A percentile compares a stretch with the other conserved stretches of the same genome.
Conservation (phyloP, 2,113 vertebrate genomes). For the Malurus alboscapulatus region DNA sequence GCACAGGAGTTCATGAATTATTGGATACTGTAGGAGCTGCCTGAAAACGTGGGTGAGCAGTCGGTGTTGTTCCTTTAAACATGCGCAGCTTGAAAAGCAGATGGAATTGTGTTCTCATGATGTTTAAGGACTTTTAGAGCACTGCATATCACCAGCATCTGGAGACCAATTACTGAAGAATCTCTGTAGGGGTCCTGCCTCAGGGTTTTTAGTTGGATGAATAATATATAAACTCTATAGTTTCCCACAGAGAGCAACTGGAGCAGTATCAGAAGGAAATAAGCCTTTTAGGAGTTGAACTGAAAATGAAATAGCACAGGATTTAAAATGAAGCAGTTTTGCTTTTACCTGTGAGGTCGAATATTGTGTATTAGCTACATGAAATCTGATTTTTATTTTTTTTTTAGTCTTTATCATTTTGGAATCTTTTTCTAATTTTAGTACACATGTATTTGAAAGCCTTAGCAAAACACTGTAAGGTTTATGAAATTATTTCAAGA, state of each 20-base stretch:
- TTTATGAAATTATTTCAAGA: neutral
- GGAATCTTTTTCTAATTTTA: neutral
- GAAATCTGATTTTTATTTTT: neutral
- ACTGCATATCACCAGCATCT: conserved; percentile 61
- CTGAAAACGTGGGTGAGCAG: conserved; percentile 28
- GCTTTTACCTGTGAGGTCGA: conserved; percentile 14
- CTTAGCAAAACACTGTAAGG: neutral
- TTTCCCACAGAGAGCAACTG: conserved; percentile 66
- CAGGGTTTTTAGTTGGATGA: conserved; percentile 74
- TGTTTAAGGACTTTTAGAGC: conserved; percentile 69
- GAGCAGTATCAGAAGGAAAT: conserved; percentile 64
- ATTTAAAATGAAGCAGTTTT: conserved; percentile 43
- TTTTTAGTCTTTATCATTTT: neutral
- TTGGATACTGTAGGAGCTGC: neutral
- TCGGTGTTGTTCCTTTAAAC: conserved; percentile 38
- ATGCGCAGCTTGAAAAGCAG: conserved; percentile 56
- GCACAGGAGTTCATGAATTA: conserved; percentile 24
- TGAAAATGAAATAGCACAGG: conserved; percentile 53
- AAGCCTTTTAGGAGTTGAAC: conserved; percentile 57
- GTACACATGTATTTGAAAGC: neutral
- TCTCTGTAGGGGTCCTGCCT: conserved; percentile 71
- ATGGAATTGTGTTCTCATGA: conserved; percentile 65
- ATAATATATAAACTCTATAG: conserved; percentile 74
- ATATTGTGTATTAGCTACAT: neutral
- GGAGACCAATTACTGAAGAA: conserved; percentile 77